These are phyloP conservation scores for Eilema griseolum DNA, from an alignment of 2,888 invertebrate species.

Conservation along the genomic window DNA sequence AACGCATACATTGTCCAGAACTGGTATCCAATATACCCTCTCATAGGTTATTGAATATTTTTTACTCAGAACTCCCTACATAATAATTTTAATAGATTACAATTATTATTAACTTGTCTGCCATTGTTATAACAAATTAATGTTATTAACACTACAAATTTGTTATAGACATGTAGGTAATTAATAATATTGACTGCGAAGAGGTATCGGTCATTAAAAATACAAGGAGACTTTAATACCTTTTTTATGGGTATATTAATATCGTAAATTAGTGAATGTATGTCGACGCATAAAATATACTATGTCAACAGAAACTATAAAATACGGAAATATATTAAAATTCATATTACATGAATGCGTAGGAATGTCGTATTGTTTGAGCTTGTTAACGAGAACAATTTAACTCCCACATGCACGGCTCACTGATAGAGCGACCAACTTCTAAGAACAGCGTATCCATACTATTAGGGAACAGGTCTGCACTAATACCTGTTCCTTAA, in stretches of 20 bases:
- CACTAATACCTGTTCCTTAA: constrained; percentile 13
- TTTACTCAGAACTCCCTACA: background rate
- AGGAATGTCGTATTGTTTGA: constrained; percentile 48
- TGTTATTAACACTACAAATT: constrained; percentile 22
- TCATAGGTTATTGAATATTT: background rate
- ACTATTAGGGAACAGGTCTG: background rate
- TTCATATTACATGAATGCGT: constrained; percentile 46
- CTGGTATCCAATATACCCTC: too few species aligned
- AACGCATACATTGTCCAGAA: too few species aligned
- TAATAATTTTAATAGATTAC: constrained; percentile 30
- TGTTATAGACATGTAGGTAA: constrained; percentile 12
- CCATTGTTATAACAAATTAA: constrained; percentile 34
- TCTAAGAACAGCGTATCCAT: constrained; percentile 6
- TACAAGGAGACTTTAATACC: background rate
- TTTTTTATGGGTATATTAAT: constrained; percentile 6
- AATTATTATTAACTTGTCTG: constrained; percentile 22
- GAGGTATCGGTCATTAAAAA: background rate
- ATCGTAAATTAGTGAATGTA: background rate
- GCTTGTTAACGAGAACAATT: constrained; percentile 45
- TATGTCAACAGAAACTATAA: constrained; percentile 26
- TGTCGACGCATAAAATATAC: constrained; percentile 4
- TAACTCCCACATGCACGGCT: constrained; percentile 44
- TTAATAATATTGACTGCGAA: constrained; percentile 9
- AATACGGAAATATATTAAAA: constrained; percentile 39
- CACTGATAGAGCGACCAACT: constrained; percentile 49